Evolutionary conservation across 2,888 invertebrate genomes (phyloP).

Genomic region (Phrixothrix hirtus): DNA sequence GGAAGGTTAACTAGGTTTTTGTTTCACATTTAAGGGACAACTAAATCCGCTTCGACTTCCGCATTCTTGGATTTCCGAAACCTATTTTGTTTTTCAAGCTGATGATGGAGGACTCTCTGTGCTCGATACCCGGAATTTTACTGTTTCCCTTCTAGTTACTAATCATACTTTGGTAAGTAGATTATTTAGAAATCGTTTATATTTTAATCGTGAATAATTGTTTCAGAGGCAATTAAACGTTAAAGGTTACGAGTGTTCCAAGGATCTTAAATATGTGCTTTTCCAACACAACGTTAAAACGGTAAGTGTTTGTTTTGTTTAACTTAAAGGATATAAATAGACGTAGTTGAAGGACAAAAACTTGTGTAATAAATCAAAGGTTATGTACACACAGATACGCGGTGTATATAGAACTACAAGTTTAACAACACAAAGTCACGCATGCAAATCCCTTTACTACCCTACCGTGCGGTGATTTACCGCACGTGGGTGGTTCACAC

Average conservation of each 20-base stretch:
- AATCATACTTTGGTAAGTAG: slow-evolving; percentile 81
- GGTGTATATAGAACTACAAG: slow-evolving; percentile 15
- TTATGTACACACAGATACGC: slow-evolving; percentile 32
- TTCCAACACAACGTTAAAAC: slow-evolving; percentile 88
- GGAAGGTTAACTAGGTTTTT: slow-evolving; percentile 9
- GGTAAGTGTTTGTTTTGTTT: slow-evolving; percentile 60
- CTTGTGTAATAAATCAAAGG: slow-evolving; percentile 42
- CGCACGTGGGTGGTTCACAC: not conserved
- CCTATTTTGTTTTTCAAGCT: slow-evolving; percentile 83
- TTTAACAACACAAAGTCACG: slow-evolving; percentile 42
- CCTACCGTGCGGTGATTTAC: slow-evolving; percentile 4
- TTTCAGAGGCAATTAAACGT: slow-evolving; percentile 84
- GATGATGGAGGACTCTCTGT: slow-evolving; percentile 84
- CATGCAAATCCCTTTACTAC: slow-evolving; percentile 20
- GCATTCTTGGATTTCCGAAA: slow-evolving; percentile 79
- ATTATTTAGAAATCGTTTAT: not conserved
- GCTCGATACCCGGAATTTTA: slow-evolving; percentile 75
- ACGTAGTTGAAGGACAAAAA: slow-evolving; percentile 26
- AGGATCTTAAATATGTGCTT: slow-evolving; percentile 83
- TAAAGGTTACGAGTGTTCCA: slow-evolving; percentile 83
- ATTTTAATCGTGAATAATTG: not conserved
- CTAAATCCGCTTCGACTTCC: slow-evolving; percentile 61
- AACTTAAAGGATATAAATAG: not conserved
- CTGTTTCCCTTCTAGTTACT: slow-evolving; percentile 78
- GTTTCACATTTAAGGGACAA: slow-evolving; percentile 45